Evolutionary conservation across 2,797 vertebrate species (phyloP), one percentile per base, ranked within the genome.

Genomic region (Semotilus atromaculatus): DNA sequence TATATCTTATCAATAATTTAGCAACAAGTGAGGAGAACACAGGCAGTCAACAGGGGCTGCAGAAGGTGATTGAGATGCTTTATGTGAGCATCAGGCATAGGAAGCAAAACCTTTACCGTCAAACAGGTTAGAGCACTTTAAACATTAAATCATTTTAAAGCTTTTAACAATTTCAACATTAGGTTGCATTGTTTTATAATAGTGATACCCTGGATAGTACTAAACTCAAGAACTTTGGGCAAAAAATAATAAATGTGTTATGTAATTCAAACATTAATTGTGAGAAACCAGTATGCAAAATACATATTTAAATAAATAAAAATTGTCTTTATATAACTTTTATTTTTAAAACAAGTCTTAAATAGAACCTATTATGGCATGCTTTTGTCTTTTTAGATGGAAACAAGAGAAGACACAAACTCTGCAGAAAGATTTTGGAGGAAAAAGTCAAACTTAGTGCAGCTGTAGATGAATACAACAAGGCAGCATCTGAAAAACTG

Each of bases 81-180:
- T 70, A 70, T 70, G 36, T 70, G 67, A 70, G 67, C 67, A 70
- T 40, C 67, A 71, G 13, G 40, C 40, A 40, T 9, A 40, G 40
- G 40, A 40, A 40, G 40, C 40, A 10, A 40, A 40, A 40, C 40
- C 40, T 40, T 40, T 40, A 40, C 40, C 40, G 2, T 40, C 40
- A 40, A 40, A 40, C 40, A 40, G 8, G 36, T 43, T 40, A 21
- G 9, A 70, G 6, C 23, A 38, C 19, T 40, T 40, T 40, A 10
- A 40, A 40, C 40, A 40, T 40, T 40, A 70, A 40, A 40, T 19
- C 2, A 62, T 29, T 29, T 2, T 26, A 29, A 62, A 29, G 9
- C n/a, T 62, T 23, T 55, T 9, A 60, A 53, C 51, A 53, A 53
- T 64, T 29, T 64, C 7, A 64, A 64, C 26, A 64, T 58, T 21